phyloP scores from a whole-genome alignment of 2,113 vertebrate genomes.

The Irena cyanogastra region DNA sequence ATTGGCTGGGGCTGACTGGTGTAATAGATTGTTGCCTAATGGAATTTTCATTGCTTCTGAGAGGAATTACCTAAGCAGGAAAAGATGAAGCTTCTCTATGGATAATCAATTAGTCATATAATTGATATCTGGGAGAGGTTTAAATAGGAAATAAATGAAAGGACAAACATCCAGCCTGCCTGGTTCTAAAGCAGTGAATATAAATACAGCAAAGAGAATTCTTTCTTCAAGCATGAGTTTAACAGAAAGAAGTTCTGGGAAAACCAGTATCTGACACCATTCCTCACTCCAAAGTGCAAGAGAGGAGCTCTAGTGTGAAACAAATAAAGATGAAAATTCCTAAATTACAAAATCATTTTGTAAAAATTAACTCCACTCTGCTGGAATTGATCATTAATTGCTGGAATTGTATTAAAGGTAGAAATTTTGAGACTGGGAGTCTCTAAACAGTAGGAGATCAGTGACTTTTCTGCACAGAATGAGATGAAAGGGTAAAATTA shows the following conservation, averaged over 20 bases:
- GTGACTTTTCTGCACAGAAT: background rate
- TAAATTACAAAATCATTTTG: background rate
- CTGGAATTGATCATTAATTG: background rate
- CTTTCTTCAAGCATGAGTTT: background rate
- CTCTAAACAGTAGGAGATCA: background rate
- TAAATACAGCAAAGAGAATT: background rate
- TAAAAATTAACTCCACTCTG: background rate
- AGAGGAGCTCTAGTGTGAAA: background rate
- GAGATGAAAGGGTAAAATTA: background rate
- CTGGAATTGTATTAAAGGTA: background rate
- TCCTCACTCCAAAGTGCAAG: background rate
- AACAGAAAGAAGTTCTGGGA: background rate
- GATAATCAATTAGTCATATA: constrained; percentile 6
- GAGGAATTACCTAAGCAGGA: background rate
- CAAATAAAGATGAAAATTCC: background rate
- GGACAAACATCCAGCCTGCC: background rate
- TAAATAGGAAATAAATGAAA: background rate
- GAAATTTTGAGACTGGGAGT: background rate
- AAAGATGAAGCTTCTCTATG: background rate
- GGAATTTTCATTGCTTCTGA: background rate
- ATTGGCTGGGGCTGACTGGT: background rate
- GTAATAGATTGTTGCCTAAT: background rate
- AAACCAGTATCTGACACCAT: background rate
- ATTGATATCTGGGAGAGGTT: background rate
- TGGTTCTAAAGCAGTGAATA: background rate